Evolutionary conservation across 2,113 vertebrate genomes (phyloP).

Genomic region (Corynorhinus townsendii): DNA sequence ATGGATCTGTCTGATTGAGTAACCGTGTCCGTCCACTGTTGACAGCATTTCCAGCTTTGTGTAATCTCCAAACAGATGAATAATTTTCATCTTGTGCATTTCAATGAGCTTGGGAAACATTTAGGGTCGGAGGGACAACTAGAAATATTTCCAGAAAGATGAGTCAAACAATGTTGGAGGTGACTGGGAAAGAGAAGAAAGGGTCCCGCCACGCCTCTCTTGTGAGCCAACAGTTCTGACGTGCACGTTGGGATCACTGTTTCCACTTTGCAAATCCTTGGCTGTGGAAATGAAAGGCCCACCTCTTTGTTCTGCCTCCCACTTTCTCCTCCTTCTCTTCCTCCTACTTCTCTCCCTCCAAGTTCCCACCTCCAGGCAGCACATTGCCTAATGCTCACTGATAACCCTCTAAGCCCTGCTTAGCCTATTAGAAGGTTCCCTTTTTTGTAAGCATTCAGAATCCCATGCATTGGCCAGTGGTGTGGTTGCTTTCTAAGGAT

Average conservation of each 20-base stretch:
- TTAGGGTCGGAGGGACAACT: conserved; percentile 66
- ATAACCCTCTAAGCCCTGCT: background rate
- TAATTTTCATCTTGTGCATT: conserved; percentile 66
- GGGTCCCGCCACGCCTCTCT: conserved; percentile 32
- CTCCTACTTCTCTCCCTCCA: background rate
- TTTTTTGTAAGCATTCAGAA: conserved; percentile 25
- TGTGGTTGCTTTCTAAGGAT: background rate
- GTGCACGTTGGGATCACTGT: conserved; percentile 68
- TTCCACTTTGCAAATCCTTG: conserved; percentile 69
- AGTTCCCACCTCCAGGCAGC: conserved; percentile 46
- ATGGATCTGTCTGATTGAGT: conserved; percentile 39
- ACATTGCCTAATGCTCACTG: conserved; percentile 27
- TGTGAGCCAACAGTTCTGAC: conserved; percentile 56
- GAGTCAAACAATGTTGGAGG: conserved; percentile 64
- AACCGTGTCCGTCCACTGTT: conserved; percentile 36
- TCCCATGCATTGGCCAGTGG: background rate
- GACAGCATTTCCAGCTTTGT: conserved; percentile 47
- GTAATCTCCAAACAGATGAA: conserved; percentile 66
- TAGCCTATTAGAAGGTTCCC: background rate
- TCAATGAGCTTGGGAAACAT: conserved; percentile 58
- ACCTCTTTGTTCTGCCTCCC: conserved; percentile 72
- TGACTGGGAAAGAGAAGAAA: conserved; percentile 72
- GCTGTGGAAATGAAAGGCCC: conserved; percentile 58
- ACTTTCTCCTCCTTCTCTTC: conserved; percentile 55
- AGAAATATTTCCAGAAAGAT: conserved; percentile 69